Base-by-base conservation (phyloP, 2,797 vertebrate genomes). In the Sebastes cheni region DNA sequence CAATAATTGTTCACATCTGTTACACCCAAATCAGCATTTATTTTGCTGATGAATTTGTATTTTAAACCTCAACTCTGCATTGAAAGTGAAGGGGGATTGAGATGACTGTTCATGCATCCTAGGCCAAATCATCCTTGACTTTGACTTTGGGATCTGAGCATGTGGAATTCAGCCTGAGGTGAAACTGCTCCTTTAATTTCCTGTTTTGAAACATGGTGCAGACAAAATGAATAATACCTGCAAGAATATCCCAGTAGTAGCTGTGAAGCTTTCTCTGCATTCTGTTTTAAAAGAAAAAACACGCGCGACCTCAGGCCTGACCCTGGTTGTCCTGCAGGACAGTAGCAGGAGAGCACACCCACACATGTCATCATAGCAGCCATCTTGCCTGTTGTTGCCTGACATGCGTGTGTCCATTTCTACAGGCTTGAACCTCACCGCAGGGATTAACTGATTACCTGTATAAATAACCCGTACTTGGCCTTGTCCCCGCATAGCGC, bases 381-480 rank as follows among this genome's bases (percentile, higher is more conserved):
- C 80, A 79, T 86, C 71, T 88, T 85, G 70, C 83, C 14, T 75
- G 72, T 80, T 82, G 84, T 85, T 87, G 77, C 36, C 50, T 87
- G 77, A 56, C 75, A 79, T 39, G 74, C 30, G 23, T 86, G 23
- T 86, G 87, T 89, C 70, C 34, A 14, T 82, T 83, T 76, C 74
- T 66, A 67, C 87, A 86, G 62, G 81, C 80, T 70, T 80, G 87
- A 81, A 75, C 81, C 66, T 30, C 34, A 36, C 52, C 23, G 65
- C 68, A 27, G 75, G 82, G 93, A 93, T 95, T 94, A 95, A 89
- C 82, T 88, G 94, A 93, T 95, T 94, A 93, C 89, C 74, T 81
- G 88, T 93, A 93, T 91, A 94, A 94, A 95, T 94, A 94, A 92
- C 84, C 79, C 77, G 91, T 20, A 80, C 90, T 89, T 90, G 91